These are phyloP conservation scores for Leptodactylus fuscus DNA, from an alignment of 2,113 vertebrate species.

Conservation along the genomic window DNA sequence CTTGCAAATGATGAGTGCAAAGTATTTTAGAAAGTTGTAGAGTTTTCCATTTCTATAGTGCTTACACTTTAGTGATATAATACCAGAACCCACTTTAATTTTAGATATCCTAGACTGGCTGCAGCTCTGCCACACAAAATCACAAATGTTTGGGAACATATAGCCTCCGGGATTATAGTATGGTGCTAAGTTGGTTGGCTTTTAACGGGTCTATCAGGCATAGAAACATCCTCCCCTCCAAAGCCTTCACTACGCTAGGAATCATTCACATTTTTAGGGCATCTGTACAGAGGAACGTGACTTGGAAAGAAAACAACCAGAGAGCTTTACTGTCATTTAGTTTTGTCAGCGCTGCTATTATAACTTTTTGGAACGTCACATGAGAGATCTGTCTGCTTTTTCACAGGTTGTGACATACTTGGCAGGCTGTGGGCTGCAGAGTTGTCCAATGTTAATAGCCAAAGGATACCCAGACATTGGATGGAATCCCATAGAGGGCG, in stretches of 20 bases:
- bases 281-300: background rate
- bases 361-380: background rate
- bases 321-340: slow-evolving; percentile 25
- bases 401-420: slow-evolving; percentile 94
- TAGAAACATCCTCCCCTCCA: background rate
- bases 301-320: slow-evolving; percentile 5
- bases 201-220: slow-evolving; percentile 14
- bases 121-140: background rate
- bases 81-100: too few relatives aligned
- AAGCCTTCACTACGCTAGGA: slow-evolving; percentile 17
- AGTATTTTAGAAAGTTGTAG: too few relatives aligned
- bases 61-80: too few relatives aligned
- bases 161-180: background rate
- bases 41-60: too few relatives aligned
- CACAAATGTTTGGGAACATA: background rate
- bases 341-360: background rate
- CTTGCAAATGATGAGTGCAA: too few relatives aligned
- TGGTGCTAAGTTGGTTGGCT: background rate
- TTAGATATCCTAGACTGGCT: too few relatives aligned
- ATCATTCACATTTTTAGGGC: background rate
- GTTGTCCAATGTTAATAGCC: slow-evolving; percentile 91
- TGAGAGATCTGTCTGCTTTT: slow-evolving; percentile 45
- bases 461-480: slow-evolving; percentile 96
- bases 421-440: slow-evolving; percentile 95
- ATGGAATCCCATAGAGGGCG: slow-evolving; percentile 98